Evolutionary conservation across 2,797 vertebrate species (phyloP).

Genomic region (Coccyzus lansbergi): DNA sequence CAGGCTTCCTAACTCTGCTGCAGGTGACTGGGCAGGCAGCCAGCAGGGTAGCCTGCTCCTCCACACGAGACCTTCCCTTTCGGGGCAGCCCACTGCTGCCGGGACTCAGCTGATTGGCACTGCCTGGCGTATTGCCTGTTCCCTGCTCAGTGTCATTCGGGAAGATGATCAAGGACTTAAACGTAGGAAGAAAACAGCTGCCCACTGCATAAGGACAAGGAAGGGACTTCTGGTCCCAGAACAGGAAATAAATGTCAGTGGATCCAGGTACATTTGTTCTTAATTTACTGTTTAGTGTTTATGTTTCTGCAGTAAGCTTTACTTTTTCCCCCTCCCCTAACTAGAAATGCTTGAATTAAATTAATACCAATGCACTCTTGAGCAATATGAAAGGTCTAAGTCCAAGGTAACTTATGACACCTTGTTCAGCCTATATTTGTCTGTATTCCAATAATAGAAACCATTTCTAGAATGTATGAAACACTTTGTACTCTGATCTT

Average conservation of each 20-base stretch:
- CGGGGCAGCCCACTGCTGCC: neutral
- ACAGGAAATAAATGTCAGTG: neutral
- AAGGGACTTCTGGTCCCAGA: neutral
- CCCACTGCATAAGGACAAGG: neutral
- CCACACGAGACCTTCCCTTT: no score
- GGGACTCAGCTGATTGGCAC: neutral
- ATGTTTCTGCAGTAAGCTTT: neutral
- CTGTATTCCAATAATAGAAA: neutral
- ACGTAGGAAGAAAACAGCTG: neutral
- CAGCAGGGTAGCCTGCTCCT: neutral
- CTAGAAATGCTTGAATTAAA: neutral
- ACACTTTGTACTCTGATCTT: slow-evolving; percentile 4
- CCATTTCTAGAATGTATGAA: neutral
- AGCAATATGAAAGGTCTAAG: neutral
- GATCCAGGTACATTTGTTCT: neutral
- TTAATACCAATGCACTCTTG: neutral
- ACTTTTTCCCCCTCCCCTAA: neutral
- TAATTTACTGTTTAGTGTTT: neutral
- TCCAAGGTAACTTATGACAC: slow-evolving; percentile 1
- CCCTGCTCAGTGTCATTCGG: accelerated
- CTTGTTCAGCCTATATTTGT: neutral
- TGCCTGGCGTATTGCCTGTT: neutral
- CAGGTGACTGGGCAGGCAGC: neutral
- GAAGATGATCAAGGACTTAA: neutral
- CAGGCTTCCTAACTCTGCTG: neutral